Percentiles rank a stretch among this genome's conserved stretches.
Conservation (phyloP, 2,888 invertebrate genomes). For the Petrophora chlorosata region DNA sequence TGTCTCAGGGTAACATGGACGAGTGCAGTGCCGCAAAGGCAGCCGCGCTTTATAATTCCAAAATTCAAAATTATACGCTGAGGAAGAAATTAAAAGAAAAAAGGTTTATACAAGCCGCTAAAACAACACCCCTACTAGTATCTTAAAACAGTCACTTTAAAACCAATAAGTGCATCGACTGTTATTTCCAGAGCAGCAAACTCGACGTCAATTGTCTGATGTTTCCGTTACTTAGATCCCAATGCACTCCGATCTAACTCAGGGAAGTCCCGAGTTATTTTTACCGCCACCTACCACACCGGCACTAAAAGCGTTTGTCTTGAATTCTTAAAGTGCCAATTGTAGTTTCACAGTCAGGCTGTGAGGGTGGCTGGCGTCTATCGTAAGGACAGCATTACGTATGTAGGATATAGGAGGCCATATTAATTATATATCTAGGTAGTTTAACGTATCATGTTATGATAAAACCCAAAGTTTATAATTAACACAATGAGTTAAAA, state of each 20-base stretch:
- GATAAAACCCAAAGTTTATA: too few relatives aligned
- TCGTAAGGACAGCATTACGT: constrained; percentile 22
- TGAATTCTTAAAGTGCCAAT: constrained; percentile 78
- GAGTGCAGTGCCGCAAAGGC: too few relatives aligned
- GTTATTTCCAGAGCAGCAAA: constrained; percentile 11
- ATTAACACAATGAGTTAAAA: too few relatives aligned
- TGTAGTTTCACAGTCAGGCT: constrained; percentile 59
- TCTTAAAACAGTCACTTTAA: too few relatives aligned
- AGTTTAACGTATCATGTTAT: too few relatives aligned
- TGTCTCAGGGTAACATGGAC: too few relatives aligned
- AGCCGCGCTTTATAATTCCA: too few relatives aligned
- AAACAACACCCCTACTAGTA: too few relatives aligned
- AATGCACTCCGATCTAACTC: constrained; percentile 48
- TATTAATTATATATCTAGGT: neutral
- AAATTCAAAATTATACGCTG: too few relatives aligned
- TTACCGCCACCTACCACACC: constrained; percentile 55
- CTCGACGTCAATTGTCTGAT: constrained; percentile 57
- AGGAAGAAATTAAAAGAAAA: too few relatives aligned
- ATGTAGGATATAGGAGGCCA: neutral
- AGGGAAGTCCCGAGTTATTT: constrained; percentile 69
- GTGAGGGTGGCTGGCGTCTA: constrained; percentile 36
- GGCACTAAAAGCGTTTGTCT: constrained; percentile 75
- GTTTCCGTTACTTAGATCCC: constrained; percentile 44
- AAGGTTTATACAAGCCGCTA: too few relatives aligned
- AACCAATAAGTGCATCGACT: neutral